Evolutionary conservation across 2,797 vertebrate species (phyloP), one percentile per base, ranked within the genome.

Genomic region (Cossypha heuglini): DNA sequence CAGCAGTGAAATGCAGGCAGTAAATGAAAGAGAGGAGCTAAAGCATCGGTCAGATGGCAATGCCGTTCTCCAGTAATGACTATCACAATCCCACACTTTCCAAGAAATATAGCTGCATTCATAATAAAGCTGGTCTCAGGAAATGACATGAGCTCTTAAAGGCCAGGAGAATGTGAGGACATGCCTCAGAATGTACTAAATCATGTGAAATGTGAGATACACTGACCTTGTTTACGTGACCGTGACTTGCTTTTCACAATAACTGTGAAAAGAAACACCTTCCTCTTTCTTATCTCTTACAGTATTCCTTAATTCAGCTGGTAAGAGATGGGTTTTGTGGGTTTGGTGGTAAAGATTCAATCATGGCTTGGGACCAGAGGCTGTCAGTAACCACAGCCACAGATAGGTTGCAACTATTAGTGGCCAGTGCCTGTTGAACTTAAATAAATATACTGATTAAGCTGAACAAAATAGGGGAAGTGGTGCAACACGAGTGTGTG

Each of bases 401-500:
- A 81, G 16, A 54, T 16, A 48, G 17, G 15, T 37, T 81, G 54
- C 15, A 75, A 63, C 6, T 81, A 18, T 78, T 51, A 58, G 35
- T 58, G 66, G 48, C 40, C 55, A 52, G 16, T 42, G 25, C 49
- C 28, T 86, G n/a, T 51, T 84, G n/a, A 29, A 43, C 28, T 74
- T 71, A 84, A 72, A 67, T 71, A 84, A 72, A 67, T 58, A 58
- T 19, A 51, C 19, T 68, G 18, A 18, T 75, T 72, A 61, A 33
- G 16, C 38, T 62, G 43, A 67, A 80, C 13, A 64, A 78, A 71
- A 51, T 3, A 74, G 16, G 16, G 52, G 29, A 92, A 94, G 33
- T 71, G 25, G 5, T 68, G 28, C 28, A 67, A 80, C 55, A n/a
- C 0, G 2, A 74, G 17, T 57, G 37, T 0, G 1, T 51, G 26